phyloP scores from a whole-genome alignment of 2,113 vertebrate species.

The Diadophis punctatus region DNA sequence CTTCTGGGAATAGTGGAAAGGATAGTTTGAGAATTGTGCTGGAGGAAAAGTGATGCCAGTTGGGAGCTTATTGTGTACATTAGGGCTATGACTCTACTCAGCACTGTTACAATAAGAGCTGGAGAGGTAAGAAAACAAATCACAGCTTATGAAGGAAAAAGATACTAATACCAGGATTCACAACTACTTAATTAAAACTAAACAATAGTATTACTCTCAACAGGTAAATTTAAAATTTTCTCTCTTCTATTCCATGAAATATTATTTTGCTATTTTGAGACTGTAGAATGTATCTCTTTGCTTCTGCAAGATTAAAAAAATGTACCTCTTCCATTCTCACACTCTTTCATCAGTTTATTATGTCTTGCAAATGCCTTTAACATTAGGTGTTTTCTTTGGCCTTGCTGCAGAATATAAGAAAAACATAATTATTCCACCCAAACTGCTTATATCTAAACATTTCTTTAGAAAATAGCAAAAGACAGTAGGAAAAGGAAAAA shows the following conservation, averaged over 20 bases:
- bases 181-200: neutral
- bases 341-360: constrained; percentile 88
- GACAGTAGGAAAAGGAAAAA: neutral
- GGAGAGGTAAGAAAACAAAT: neutral
- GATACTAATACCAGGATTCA: neutral
- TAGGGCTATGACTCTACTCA: neutral
- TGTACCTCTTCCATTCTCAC: constrained; percentile 85
- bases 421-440: constrained; percentile 25
- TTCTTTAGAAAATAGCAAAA: neutral
- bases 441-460: constrained; percentile 1
- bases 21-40: neutral
- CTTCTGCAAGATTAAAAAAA: neutral
- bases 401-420: constrained; percentile 64
- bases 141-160: neutral
- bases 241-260: neutral
- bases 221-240: neutral
- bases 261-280: neutral
- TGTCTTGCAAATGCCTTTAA: constrained; percentile 83
- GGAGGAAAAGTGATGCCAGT: neutral
- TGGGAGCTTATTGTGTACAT: neutral
- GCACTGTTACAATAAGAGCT: neutral
- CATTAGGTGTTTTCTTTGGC: constrained; percentile 74
- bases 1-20: neutral
- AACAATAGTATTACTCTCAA: neutral
- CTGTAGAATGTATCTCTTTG: neutral